Evolutionary conservation across 2,113 vertebrate species (phyloP).

Genomic region (Tyrannus savana): DNA sequence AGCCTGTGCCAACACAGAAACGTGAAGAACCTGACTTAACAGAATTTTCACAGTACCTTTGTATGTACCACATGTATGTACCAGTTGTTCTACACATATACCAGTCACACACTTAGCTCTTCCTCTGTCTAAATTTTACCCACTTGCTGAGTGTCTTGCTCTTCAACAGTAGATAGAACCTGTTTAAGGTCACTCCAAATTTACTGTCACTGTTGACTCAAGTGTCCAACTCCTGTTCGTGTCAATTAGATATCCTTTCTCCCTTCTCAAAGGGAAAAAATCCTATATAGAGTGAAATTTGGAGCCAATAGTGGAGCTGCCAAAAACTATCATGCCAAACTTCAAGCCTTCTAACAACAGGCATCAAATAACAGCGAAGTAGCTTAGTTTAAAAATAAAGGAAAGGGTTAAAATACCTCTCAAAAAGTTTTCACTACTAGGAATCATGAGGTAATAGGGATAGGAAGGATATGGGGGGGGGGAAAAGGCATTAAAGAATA

Average conservation of each 20-base stretch:
- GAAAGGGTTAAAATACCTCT: neutral
- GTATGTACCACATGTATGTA: neutral
- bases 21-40: neutral
- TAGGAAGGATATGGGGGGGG: neutral
- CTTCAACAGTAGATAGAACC: neutral
- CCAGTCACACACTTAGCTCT: neutral
- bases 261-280: neutral
- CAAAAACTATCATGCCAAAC: neutral
- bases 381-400: neutral
- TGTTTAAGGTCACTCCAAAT: neutral
- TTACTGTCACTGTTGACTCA: neutral
- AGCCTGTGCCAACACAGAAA: neutral
- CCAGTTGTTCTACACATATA: neutral
- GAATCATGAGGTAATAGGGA: neutral
- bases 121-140: neutral
- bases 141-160: neutral
- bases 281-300: neutral
- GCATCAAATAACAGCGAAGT: neutral
- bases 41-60: neutral
- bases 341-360: neutral
- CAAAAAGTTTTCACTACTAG: neutral
- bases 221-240: neutral
- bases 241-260: fast-evolving
- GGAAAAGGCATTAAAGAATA: neutral
- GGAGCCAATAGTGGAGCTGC: neutral